Conservation (phyloP, 2,888 invertebrate species). For the Pristionchus japonicus region DNA sequence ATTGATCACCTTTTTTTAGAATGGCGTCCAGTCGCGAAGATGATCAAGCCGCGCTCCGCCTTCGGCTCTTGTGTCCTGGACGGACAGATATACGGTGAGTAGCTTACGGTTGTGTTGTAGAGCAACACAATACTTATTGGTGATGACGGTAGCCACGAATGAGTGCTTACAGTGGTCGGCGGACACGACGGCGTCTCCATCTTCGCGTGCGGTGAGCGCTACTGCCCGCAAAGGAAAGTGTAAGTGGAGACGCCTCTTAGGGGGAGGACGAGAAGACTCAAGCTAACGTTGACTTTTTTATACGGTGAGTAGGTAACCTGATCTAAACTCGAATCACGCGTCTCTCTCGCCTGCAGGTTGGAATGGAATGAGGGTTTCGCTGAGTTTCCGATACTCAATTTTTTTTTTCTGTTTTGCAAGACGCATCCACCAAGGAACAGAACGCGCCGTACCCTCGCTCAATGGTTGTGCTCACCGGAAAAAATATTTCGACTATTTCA, state of each 20-base stretch:
- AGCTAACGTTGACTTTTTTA: too few relatives aligned
- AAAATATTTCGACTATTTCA: too few relatives aligned
- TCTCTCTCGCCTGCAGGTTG: too few relatives aligned
- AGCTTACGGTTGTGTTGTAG: background rate
- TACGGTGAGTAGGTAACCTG: too few relatives aligned
- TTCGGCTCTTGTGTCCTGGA: constrained; percentile 77
- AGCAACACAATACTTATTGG: background rate
- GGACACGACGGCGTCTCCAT: constrained; percentile 89
- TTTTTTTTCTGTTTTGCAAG: too few relatives aligned
- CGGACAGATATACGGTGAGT: constrained; percentile 76
- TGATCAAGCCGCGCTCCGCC: constrained; percentile 77
- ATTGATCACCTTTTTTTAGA: background rate
- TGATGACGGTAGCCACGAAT: background rate
- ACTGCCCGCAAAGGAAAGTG: constrained; percentile 83
- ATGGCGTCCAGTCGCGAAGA: constrained; percentile 76
- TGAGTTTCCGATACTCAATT: too few relatives aligned
- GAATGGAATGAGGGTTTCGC: too few relatives aligned
- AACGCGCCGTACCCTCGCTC: too few relatives aligned
- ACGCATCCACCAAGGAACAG: too few relatives aligned
- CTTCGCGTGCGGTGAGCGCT: constrained; percentile 82
- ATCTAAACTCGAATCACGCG: too few relatives aligned
- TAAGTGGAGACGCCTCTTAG: background rate
- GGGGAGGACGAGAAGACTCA: too few relatives aligned
- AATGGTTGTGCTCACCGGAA: too few relatives aligned
- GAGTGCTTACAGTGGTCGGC: constrained; percentile 79